Evolutionary conservation across 2,797 vertebrate genomes (phyloP).

Genomic region (Lacerta bilineata): DNA sequence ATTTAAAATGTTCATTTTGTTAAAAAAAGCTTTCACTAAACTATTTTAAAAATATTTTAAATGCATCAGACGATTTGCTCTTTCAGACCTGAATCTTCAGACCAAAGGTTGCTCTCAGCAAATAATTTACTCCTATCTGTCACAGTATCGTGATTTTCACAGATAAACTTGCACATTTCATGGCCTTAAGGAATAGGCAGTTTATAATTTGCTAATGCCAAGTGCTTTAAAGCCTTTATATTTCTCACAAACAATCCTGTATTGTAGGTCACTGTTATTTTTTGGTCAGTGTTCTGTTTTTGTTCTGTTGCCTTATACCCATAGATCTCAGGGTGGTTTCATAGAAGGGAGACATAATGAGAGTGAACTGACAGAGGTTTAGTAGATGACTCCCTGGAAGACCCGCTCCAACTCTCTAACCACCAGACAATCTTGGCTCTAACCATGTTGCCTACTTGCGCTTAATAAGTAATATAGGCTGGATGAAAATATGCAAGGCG

Average conservation of each 20-base stretch:
- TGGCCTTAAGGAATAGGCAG: not conserved
- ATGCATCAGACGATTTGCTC: not conserved
- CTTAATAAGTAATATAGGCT: not conserved
- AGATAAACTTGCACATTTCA: not conserved
- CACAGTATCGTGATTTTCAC: not conserved
- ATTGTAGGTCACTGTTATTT: not conserved
- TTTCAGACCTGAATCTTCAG: not conserved
- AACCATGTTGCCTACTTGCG: not conserved
- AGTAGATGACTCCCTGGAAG: not conserved
- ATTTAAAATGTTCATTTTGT: not conserved
- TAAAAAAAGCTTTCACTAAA: too few species aligned
- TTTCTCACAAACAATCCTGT: not conserved
- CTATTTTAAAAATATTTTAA: too few species aligned
- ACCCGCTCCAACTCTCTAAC: not conserved
- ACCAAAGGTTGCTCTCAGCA: not conserved
- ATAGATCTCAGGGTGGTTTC: not conserved
- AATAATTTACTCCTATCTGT: not conserved
- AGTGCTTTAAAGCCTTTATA: not conserved
- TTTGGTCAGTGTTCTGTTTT: too few species aligned
- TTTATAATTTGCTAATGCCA: not conserved
- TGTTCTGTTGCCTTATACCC: too few species aligned
- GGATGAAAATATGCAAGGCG: constrained; percentile 38
- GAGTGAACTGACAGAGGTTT: not conserved
- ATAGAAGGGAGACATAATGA: not conserved
- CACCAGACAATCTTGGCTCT: not conserved